phyloP scores from a whole-genome alignment of 2,888 invertebrate genomes.

The Eristalis tenax region DNA sequence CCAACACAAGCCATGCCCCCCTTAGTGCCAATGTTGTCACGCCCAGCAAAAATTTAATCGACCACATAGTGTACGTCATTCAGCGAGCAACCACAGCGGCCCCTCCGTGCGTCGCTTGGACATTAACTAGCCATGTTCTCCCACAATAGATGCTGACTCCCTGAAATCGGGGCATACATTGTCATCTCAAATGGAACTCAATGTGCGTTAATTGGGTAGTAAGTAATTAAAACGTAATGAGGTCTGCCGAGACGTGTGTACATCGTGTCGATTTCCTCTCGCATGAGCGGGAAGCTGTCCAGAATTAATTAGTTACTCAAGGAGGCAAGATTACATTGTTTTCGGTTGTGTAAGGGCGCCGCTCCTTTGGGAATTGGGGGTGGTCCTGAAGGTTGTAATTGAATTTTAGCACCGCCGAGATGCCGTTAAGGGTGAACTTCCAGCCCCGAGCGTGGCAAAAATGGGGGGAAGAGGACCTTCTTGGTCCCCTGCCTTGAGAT shows the following conservation, averaged over 20 bases:
- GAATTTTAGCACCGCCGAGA: neutral
- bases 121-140: constrained; percentile 11
- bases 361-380: neutral
- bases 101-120: neutral
- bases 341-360: neutral
- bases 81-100: neutral
- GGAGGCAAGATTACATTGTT: neutral
- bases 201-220: constrained; percentile 34
- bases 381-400: neutral
- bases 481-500: neutral
- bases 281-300: neutral
- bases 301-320: neutral
- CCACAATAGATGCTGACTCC: neutral
- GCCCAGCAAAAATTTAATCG: constrained; percentile 45
- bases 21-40: too few relatives aligned
- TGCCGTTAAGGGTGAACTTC: neutral
- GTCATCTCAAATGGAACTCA: constrained; percentile 22
- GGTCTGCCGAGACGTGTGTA: neutral
- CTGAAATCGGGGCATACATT: neutral
- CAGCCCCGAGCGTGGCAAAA: neutral
- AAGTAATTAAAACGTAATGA: constrained; percentile 33
- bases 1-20: constrained; percentile 11
- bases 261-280: neutral
- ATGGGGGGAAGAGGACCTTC: neutral
- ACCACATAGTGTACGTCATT: constrained; percentile 51